Percentiles rank a stretch among this genome's conserved stretches.
Conservation (phyloP, 2,113 vertebrate species). For the Dolichotis patagonum region DNA sequence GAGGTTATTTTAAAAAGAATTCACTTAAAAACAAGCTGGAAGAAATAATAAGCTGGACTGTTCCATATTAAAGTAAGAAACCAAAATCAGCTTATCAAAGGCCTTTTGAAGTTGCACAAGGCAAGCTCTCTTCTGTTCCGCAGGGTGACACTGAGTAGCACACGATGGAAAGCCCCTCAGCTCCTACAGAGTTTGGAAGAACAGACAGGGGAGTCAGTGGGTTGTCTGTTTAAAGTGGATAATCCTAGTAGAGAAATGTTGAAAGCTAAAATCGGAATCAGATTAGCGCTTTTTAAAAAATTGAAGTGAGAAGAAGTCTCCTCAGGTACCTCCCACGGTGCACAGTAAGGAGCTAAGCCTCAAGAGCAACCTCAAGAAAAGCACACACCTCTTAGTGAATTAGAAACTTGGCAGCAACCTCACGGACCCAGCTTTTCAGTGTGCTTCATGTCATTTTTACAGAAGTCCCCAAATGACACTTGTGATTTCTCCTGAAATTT, state of each 20-base stretch:
- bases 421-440: background rate
- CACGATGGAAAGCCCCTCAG: background rate
- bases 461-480: background rate
- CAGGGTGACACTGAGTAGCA: constrained; percentile 20
- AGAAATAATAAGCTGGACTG: constrained; percentile 66
- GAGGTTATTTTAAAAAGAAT: constrained; percentile 13
- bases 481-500: constrained; percentile 27
- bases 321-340: background rate
- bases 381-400: background rate
- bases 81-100: constrained; percentile 64
- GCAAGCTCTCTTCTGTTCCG: background rate
- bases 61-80: constrained; percentile 55
- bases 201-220: constrained; percentile 42
- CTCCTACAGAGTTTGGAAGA: constrained; percentile 11
- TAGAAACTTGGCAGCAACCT: constrained; percentile 41
- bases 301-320: background rate
- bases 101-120: constrained; percentile 64
- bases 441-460: constrained; percentile 57
- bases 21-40: constrained; percentile 53
- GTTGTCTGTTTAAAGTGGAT: constrained; percentile 64
- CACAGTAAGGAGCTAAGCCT: constrained; percentile 26
- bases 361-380: background rate
- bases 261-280: constrained; percentile 68
- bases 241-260: constrained; percentile 51
- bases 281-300: background rate